Evolutionary conservation across 2,888 invertebrate genomes (phyloP), one percentile per base, ranked within the genome.

Genomic region (Diplolepis rosae): DNA sequence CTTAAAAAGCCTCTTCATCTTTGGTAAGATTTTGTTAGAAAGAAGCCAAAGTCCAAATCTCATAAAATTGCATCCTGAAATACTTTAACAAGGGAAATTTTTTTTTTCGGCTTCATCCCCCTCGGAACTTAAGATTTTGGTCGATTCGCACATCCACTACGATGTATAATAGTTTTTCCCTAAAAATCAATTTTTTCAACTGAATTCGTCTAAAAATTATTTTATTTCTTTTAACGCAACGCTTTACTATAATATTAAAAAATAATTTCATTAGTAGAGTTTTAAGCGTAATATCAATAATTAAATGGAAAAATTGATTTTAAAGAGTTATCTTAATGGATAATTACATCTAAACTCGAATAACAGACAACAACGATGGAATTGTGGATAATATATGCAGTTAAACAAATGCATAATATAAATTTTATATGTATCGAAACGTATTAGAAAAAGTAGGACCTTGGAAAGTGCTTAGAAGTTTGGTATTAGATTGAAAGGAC

Each of bases 381-480:
- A 77, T 22, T 27, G n/a, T 61, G 76, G 78, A 80, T 81, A 78
- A 75, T 84, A 85, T 81, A 85, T 84, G 85, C 84, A 84, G 83
- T 83, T 84, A 84, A 85, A 85, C 83, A 83, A 83, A 81, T 77
- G 77, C 73, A 68, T 66, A 74, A n/a, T n/a, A 39, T 71, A 66
- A 65, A 18, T 45, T 68, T 15, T 28, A 54, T 11, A 75, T 22
- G 65, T 67, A 68, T 72, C 70, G 61, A 73, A 52, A 74, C 72
- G 76, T 76, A 71, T 79, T 75, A 80, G 81, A 81, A 78, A 69
- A 76, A 77, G n/a, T n/a, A n/a, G 74, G 69, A 67, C 75, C 71
- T 74, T 65, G 35, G 35, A 51, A 68, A 56, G 5, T 48, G 2
- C 39, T 7, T 61, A 61, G 39, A n/a, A 52, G n/a, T 39, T 48